Conservation (phyloP, 2,113 vertebrate species). For the Cyprinodon tularosa region DNA sequence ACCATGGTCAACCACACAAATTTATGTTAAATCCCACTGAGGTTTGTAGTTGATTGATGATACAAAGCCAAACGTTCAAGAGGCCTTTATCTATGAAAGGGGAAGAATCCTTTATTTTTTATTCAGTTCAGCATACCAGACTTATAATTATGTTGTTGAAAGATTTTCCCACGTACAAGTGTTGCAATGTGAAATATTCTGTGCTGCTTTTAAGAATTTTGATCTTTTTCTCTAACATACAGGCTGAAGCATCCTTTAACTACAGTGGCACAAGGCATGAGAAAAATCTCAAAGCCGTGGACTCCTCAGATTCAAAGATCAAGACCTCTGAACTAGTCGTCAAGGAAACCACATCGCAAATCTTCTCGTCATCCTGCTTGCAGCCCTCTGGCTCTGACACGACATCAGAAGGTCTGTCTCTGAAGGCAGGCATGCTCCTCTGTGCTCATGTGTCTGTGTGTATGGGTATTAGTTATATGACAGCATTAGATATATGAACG, state of each 20-base stretch:
- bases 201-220: neutral
- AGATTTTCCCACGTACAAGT: neutral
- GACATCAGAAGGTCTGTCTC: constrained; percentile 78
- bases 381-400: constrained; percentile 86
- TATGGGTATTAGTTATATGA: constrained; percentile 21
- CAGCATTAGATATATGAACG: constrained; percentile 24
- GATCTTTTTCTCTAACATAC: constrained; percentile 70
- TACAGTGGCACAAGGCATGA: constrained; percentile 92
- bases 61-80: neutral
- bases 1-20: too few relatives aligned
- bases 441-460: constrained; percentile 1
- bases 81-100: neutral
- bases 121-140: neutral
- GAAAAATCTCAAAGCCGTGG: constrained; percentile 92
- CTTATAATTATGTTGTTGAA: too few relatives aligned
- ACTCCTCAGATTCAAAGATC: constrained; percentile 91
- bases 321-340: constrained; percentile 79
- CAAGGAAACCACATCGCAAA: constrained; percentile 79
- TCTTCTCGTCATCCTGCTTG: constrained; percentile 79
- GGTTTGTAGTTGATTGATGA: neutral
- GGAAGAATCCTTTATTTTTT: neutral
- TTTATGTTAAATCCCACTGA: neutral
- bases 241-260: constrained; percentile 92
- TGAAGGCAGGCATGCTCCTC: constrained; percentile 7
- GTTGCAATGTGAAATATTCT: neutral